phyloP scores from a whole-genome alignment of 2,888 invertebrate species.

The Mamestra brassicae region DNA sequence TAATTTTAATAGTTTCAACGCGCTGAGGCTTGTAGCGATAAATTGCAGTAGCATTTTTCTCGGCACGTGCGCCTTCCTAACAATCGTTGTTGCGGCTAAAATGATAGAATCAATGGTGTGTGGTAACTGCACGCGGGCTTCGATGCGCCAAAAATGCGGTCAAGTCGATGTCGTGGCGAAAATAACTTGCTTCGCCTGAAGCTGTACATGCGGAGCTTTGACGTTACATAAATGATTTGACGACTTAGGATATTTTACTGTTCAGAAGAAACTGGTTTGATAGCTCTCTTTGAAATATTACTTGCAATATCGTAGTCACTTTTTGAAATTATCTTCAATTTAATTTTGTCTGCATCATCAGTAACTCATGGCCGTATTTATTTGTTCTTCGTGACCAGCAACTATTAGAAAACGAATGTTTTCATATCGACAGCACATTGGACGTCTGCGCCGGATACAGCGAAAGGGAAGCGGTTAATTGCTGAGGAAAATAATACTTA shows the following conservation, averaged over 20 bases:
- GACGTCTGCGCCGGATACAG: constrained; percentile 36
- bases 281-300: not conserved
- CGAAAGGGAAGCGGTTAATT: constrained; percentile 56
- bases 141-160: constrained; percentile 67
- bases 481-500: constrained; percentile 42
- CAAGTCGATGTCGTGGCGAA: constrained; percentile 62
- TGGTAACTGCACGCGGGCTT: constrained; percentile 65
- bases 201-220: constrained; percentile 31
- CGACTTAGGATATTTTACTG: constrained; percentile 16
- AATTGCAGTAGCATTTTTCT: constrained; percentile 78
- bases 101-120: constrained; percentile 74
- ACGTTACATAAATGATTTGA: constrained; percentile 42
- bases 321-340: constrained; percentile 6
- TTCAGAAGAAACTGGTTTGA: constrained; percentile 28
- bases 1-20: constrained; percentile 74
- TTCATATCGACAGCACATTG: constrained; percentile 37
- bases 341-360: constrained; percentile 14
- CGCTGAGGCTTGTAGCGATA: constrained; percentile 76
- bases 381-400: constrained; percentile 41
- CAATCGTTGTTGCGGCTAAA: constrained; percentile 60
- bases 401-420: constrained; percentile 43
- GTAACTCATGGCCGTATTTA: constrained; percentile 4
- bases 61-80: constrained; percentile 70
- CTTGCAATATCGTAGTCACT: not conserved
- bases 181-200: constrained; percentile 48